Base-by-base conservation (phyloP, 2,113 vertebrate species). In the Alexandromys fortis region DNA sequence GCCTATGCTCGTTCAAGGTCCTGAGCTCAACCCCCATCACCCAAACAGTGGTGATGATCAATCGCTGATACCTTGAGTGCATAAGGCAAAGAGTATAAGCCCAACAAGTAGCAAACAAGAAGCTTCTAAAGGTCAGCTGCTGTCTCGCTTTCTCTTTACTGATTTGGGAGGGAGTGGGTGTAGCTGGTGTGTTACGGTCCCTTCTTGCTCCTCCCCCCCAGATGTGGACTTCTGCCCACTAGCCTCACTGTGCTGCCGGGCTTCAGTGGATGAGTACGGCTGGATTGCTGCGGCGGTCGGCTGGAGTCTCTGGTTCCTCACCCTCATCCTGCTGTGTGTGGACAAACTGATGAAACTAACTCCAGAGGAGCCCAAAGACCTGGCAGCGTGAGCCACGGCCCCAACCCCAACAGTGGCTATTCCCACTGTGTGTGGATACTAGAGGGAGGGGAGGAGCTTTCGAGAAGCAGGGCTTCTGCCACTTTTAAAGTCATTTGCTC, bases 231-330 rank as follows among this genome's bases (percentile, higher is more conserved):
- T 98, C 95, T 99, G 99, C 89, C 67, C 22, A 0, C 96, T 94
- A 4, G 98, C 98, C 0, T 97, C 98, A 70, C 0, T 3, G 4
- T 99, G 99, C 33, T 99, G 99, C 96, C 98, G 93, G 0, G 16
- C 96, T 0, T 98, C 98, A 0, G 91, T 99, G 95, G 98, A 99
- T 0, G 98, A 98, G 5, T 98, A 99, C 0, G 98, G 99, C 1
- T 99, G 99, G 99, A 98, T 99, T 0, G 98, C 98, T 0, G 98
- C 98, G 0, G 99, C 99, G 0, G 97, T 99, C 0, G 99, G 99
- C 55, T 99, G 99, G 99, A 98, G 98, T 33, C 98, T 99, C 68
- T 99, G 98, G 98, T 99, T 99, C 19, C 98, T 99, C 92, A 99
- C 99, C 0, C 98, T 99, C 77, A 99, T 99, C 97, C 96, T 99